Evolutionary conservation across 92 coral and sea anemone species (phyloP), one percentile per base, ranked within the genome.

Genomic region (Zoanthus sansibaricus): DNA sequence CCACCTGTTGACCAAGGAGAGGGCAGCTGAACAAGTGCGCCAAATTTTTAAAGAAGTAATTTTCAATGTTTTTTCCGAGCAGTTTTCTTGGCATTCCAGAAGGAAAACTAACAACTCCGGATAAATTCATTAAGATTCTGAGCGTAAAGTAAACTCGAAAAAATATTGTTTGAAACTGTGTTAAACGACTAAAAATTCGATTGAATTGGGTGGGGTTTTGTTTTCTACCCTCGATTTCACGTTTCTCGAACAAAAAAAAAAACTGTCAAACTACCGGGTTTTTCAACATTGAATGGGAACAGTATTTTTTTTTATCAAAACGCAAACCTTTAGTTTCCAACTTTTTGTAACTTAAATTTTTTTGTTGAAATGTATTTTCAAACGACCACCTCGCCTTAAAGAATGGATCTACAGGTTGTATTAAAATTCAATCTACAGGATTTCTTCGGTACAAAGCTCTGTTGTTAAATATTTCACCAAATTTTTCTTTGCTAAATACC

Each of bases 181-280:
- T 49, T 10, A 10, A 49, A 6, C 54, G 54, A 49, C 6, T 49
- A 10, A 47, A 45, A 66, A 21, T 0, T 49, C 49, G 64, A 52
- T 17, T 20, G 33, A n/a, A 32, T 69, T 80, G 91, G 95, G 93
- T 77, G 93, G 82, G 91, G 95, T 87, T 93, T 54, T 92, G 93
- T 89, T 89, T 78, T 86, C 49, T 31, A 66, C 86, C 92, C 89
- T 77, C 82, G 92, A 42, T 86, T 51, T 85, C 91, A 52, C 82
- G 62, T 78, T 59, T 52, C 61, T 37, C 32, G 20, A 51, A 42
- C 74, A n/a, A 56, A 74, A 55, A 74, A 74, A 32, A 52, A 62
- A 49, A 10, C 54, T 49, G 54, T 49, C 33, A 25, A 86, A 59
- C 77, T 77, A 76, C 89, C 73, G 86, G 79, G 56, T 76, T 86